Base-by-base conservation (phyloP, 1,140 invertebrate genomes). In the Zaprionus gabonicus region DNA sequence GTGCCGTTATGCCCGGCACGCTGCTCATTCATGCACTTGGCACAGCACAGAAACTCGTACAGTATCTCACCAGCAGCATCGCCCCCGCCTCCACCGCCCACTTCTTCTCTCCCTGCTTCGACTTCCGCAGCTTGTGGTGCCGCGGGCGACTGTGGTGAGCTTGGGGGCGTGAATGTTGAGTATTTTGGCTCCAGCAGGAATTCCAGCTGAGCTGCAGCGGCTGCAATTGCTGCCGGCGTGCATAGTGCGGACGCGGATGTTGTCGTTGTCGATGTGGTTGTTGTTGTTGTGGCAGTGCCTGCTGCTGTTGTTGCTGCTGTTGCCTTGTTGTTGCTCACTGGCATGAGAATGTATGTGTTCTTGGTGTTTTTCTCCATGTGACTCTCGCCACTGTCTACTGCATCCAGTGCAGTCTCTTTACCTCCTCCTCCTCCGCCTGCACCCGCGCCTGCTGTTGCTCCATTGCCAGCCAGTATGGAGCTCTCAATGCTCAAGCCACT, bases 21-120 rank as follows among this genome's bases (percentile, higher is more conserved):
- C 38, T 81, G 79, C 56, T 92, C 92, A 74, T 92, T 92, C 81
- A 92, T 91, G 60, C 92, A 93, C 76, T 91, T 93, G 58, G 92
- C 92, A 73, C 92, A 93, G 70, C 92, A 93, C 12, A 93, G 59
- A 63, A 93, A 92, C 75, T 93, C 92, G 65, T 93, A 93, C 23
- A 93, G 72, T 55, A 92, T 78, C 41, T 93, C 92, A 27, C 57
- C 59, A 27, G 28, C 59, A 27, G 28, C 76, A 2, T 27, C 68
- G 6, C 31, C 72, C 15, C 31, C 55, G 7, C 64, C 51, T 46
- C n/a, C 20, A 15, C 20, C 23, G 23, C 23, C 23, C 23, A 20
- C 20, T 20, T 20, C 20, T 20, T 20, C 20, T 20, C 38, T 27
- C 20, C 2, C 20, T n/a, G 17, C 51, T 7, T 23, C 71, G 2